phyloP scores from a whole-genome alignment of 2,113 vertebrate species.

The Zootoca vivipara region DNA sequence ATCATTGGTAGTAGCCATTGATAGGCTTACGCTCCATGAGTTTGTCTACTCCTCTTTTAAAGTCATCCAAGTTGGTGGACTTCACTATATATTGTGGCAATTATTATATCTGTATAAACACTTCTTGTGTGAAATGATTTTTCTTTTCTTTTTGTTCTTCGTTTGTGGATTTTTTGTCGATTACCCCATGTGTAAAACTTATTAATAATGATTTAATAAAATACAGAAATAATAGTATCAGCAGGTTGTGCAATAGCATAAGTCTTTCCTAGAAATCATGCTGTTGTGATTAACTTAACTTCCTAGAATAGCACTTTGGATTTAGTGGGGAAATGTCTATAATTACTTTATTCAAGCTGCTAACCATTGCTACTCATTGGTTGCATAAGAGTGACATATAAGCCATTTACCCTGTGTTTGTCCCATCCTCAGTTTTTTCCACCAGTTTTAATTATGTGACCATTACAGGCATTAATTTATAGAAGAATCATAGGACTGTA shows the following conservation, averaged over 20 bases:
- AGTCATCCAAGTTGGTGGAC: too few relatives aligned
- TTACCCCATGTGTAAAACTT: neutral
- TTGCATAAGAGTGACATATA: constrained; percentile 11
- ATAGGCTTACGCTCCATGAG: too few relatives aligned
- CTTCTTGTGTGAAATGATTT: neutral
- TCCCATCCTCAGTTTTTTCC: neutral
- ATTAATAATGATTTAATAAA: neutral
- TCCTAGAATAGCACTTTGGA: constrained; percentile 31
- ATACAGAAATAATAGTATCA: neutral
- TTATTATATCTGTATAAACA: neutral
- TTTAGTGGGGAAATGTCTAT: neutral
- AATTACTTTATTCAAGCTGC: constrained; percentile 37
- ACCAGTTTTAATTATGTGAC: constrained; percentile 3
- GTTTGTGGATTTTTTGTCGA: neutral
- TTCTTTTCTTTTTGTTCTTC: neutral
- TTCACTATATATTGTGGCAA: too few relatives aligned
- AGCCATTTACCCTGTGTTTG: constrained; percentile 34
- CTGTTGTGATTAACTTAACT: constrained; percentile 37
- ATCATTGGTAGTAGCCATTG: too few relatives aligned
- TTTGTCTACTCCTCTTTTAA: too few relatives aligned
- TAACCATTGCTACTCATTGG: constrained; percentile 15
- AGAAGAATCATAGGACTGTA: too few relatives aligned
- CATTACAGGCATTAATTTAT: neutral
- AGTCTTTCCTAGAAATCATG: constrained; percentile 36
- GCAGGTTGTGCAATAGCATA: constrained; percentile 11